Evolutionary conservation across 2,888 invertebrate genomes (phyloP), one percentile per base, ranked within the genome.

Genomic region (Selenia dentaria): DNA sequence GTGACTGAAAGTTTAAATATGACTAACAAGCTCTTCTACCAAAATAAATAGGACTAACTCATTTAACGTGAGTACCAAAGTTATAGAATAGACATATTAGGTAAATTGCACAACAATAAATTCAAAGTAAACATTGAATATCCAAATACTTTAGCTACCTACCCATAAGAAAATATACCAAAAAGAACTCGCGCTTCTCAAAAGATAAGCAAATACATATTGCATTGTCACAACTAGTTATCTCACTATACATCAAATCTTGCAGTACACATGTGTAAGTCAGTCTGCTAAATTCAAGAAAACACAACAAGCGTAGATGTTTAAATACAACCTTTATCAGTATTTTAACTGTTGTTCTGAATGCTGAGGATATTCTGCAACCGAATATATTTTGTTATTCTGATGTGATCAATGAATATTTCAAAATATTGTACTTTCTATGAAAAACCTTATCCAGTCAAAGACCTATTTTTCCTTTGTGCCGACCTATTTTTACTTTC

Each of bases 81-180:
- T n/a, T n/a, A n/a, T n/a, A n/a, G n/a, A n/a, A n/a, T 3, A 3
- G 16, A 27, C 12, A 14, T 35, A 25, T n/a, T n/a, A n/a, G n/a
- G 56, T 52, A 48, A 41, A 59, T 61, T 51, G 48, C 57, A 62
- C 52, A 44, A 51, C 45, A 43, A n/a, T n/a, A n/a, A 13, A 38
- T 44, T 53, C 38, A 51, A 56, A 72, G 64, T 62, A 67, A 68
- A 70, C 68, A 59, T 33, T 20, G 20, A 59, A 12, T 1, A 54
- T 65, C 54, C 48, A 70, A 72, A 70, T 66, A 73, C 75, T 74
- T 78, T 62, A 46, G 62, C 76, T 79, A 78, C 66, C 70, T 75
- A 76, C 29, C 27, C 32, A 33, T 67, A 67, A 72, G 57, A 62
- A 64, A 70, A 65, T 62, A 60, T 63, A 67, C 61, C 51, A 61